Evolutionary conservation across 2,888 invertebrate species (phyloP), one percentile per base, ranked within the genome.

Genomic region (Drosophila cognata): DNA sequence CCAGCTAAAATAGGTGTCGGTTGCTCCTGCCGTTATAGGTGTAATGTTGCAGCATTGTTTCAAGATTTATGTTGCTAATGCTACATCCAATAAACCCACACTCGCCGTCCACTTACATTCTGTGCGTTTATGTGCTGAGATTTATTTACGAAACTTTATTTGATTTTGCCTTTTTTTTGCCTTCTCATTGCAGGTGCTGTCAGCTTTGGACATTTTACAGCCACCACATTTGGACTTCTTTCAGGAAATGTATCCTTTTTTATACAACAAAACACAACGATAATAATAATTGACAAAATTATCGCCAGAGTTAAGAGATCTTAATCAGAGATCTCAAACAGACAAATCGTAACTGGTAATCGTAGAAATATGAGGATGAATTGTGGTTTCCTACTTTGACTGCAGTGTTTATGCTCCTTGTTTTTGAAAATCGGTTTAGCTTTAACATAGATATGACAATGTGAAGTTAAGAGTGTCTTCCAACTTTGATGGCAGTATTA

Each of bases 191-290:
- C 96, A 99, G 99, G 98, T 99, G 92, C 95, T 99, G 92, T 98
- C 99, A 91, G 98, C 99, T 90, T 95, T 98, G 94, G 99, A 99
- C 94, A 99, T 99, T 94, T 95, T 99, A 91, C 99, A 99, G 94
- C 99, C 99, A 92, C 98, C 99, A 89, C 98, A 98, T 94, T 96
- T 99, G 94, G 99, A 99, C 95, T 99, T 98, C 95, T 99, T 99
- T 95, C 99, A 99, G 95, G 99, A 99, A 97, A 98, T 99, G 99
- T 99, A 98, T 97, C 97, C 97, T 97, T 97, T 96, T 94, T 94
- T 18, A 74, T 70, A 64, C 56, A 71, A 76, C 28, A 75, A 60
- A 74, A 64, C 48, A 62, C 65, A 68, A 64, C 52, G 21, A 21
- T 21, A 21, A 21, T 21, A 21, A 21, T 21, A 13, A 66, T 8